Evolutionary conservation across 2,888 invertebrate species (phyloP).

Genomic region (Drosophila demipolita): DNA sequence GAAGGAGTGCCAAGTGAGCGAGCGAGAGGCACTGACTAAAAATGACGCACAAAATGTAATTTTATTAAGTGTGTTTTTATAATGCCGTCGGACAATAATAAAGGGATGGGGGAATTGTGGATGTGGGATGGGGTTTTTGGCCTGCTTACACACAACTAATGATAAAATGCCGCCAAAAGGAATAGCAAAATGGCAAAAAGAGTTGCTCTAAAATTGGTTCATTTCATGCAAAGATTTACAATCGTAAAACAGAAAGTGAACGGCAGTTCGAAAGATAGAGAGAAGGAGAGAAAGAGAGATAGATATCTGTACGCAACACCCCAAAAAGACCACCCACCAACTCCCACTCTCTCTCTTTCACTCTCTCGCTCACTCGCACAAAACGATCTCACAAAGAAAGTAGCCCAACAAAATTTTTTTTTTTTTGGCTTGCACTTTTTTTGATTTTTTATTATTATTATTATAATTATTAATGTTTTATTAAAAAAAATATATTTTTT

Average conservation of each 20-base stretch:
- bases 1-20: background rate
- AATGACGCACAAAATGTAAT: background rate
- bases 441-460: background rate
- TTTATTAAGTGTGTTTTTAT: background rate
- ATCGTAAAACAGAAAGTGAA: constrained; percentile 1
- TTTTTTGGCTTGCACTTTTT: constrained; percentile 26
- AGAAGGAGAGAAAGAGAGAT: background rate
- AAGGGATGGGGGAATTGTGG: background rate
- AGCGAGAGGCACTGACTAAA: background rate
- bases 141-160: background rate
- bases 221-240: background rate
- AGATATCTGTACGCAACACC: background rate
- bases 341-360: background rate
- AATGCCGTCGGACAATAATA: background rate
- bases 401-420: constrained; percentile 18
- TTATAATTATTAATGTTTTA: background rate
- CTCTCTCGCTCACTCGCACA: constrained; percentile 1
- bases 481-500: background rate
- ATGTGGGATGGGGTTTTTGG: background rate
- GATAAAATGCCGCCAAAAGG: background rate
- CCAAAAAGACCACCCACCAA: constrained; percentile 1
- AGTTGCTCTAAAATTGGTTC: background rate
- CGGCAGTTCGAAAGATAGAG: constrained; percentile 1
- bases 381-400: constrained; percentile 56
- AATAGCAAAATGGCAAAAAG: background rate